Conservation (phyloP, 2,797 vertebrate species). For the Protonibea diacanthus region DNA sequence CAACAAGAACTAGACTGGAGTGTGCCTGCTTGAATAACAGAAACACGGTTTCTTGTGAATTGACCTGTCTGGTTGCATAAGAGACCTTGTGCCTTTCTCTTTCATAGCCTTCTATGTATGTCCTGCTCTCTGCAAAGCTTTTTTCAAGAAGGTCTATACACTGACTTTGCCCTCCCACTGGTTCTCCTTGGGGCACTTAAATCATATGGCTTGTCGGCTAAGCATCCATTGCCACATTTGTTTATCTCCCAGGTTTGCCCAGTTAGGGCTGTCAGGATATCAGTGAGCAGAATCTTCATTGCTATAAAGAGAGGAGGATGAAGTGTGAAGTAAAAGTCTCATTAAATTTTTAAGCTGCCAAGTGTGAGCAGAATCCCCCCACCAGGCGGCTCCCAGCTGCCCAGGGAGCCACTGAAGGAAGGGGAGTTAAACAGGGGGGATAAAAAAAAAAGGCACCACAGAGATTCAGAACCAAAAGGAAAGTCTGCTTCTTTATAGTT, state of each 20-base stretch:
- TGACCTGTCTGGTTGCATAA: slow-evolving; percentile 60
- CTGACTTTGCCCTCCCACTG: slow-evolving; percentile 52
- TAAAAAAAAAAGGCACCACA: slow-evolving; percentile 75
- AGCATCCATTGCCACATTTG: slow-evolving; percentile 70
- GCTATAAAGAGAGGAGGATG: slow-evolving; percentile 76
- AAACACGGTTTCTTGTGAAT: slow-evolving; percentile 57
- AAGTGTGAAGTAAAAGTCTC: slow-evolving; percentile 86
- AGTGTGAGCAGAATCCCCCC: slow-evolving; percentile 81
- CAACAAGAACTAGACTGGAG: slow-evolving; percentile 33
- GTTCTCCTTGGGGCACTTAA: slow-evolving; percentile 56
- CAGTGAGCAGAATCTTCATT: slow-evolving; percentile 70
- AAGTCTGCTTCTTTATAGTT: slow-evolving; percentile 66
- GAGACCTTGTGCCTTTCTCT: slow-evolving; percentile 32
- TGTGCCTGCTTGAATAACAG: slow-evolving; percentile 44
- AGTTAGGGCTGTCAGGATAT: slow-evolving; percentile 74
- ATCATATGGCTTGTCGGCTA: slow-evolving; percentile 60
- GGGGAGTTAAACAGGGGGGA: slow-evolving; percentile 75
- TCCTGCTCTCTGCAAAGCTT: slow-evolving; percentile 34
- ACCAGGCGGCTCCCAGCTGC: slow-evolving; percentile 73
- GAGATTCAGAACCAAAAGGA: slow-evolving; percentile 70
- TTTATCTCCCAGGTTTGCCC: slow-evolving; percentile 71
- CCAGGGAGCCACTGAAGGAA: slow-evolving; percentile 70
- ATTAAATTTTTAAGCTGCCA: slow-evolving; percentile 87
- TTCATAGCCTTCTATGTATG: slow-evolving; percentile 25
- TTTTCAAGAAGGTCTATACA: slow-evolving; percentile 38